Percentiles rank a stretch among this genome's conserved stretches.
Evolutionary conservation across 2,797 vertebrate species (phyloP).

Genomic region (Spondyliosoma cantharus): DNA sequence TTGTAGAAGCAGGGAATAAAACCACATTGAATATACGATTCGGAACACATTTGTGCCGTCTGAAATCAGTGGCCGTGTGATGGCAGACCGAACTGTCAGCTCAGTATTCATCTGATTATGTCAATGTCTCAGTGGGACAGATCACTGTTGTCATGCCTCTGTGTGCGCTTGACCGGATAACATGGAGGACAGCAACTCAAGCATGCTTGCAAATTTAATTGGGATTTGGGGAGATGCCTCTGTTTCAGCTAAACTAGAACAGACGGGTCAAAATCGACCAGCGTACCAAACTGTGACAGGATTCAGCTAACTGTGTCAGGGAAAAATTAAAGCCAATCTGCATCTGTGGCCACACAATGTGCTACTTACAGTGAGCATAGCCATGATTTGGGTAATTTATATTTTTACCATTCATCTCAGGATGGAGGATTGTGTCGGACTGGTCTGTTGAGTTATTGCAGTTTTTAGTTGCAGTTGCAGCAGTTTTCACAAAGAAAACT

Average conservation of each 20-base stretch:
- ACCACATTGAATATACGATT: not conserved
- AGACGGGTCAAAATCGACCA: conserved; percentile 32
- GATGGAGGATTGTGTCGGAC: not conserved
- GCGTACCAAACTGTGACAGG: not conserved
- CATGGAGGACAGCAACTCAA: conserved; percentile 29
- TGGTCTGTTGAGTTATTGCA: not conserved
- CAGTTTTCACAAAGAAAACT: not conserved
- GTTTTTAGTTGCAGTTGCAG: no score
- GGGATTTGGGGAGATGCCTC: conserved; percentile 31
- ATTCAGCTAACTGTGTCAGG: conserved; percentile 1
- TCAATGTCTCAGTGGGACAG: conserved; percentile 27
- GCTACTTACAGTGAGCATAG: not conserved
- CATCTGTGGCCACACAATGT: not conserved
- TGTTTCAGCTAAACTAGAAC: conserved; percentile 29
- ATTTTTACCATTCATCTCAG: not conserved
- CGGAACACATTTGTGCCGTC: conserved; percentile 11
- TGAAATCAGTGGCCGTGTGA: conserved; percentile 28
- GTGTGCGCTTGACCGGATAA: conserved; percentile 49
- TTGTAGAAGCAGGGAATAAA: not conserved
- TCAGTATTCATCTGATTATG: conserved; percentile 33
- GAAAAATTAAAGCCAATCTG: conserved; percentile 4
- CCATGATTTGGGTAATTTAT: not conserved
- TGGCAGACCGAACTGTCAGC: conserved; percentile 16
- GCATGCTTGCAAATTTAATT: conserved; percentile 41
- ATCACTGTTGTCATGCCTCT: conserved; percentile 29